A percentile compares a stretch with the other conserved stretches of the same genome.
Conservation (phyloP, 1,140 invertebrate species). For the Lysiphlebus fabarum region DNA sequence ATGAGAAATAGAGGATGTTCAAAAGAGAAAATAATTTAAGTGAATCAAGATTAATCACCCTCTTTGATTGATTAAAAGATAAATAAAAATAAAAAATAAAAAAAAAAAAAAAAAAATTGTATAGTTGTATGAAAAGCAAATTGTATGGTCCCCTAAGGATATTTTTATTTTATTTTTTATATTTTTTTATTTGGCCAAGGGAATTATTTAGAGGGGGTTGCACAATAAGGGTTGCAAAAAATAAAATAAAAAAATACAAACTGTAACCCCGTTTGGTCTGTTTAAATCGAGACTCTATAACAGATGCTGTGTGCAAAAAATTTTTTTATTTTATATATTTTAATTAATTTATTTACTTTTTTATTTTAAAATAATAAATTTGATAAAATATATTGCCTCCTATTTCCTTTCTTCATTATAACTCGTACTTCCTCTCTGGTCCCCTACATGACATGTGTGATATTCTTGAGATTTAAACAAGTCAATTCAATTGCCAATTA, state of each 20-base stretch:
- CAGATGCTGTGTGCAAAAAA: conserved; percentile 17
- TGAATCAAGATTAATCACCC: conserved; percentile 14
- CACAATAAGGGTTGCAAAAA: conserved; percentile 3
- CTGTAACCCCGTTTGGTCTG: background rate
- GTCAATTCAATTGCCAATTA: conserved; percentile 28
- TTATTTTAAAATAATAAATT: too few species aligned
- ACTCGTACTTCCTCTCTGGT: too few species aligned
- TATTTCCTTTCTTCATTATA: too few species aligned
- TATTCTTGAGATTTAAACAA: too few species aligned
- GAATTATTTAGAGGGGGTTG: background rate
- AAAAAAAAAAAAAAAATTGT: conserved; percentile 2
- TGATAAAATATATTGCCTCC: too few species aligned
- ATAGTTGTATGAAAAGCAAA: background rate
- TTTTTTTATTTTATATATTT: background rate
- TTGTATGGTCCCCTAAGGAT: background rate
- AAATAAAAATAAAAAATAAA: conserved; percentile 9
- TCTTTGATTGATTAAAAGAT: conserved; percentile 19
- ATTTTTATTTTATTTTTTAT: background rate
- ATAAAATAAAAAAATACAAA: background rate
- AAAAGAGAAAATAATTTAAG: conserved; percentile 11
- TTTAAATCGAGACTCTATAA: conserved; percentile 18
- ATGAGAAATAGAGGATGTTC: background rate
- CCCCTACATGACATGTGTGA: too few species aligned
- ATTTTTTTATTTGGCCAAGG: background rate
- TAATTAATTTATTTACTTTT: background rate